Percentiles rank a stretch among this genome's conserved stretches.
Conservation (phyloP, 30 jellyfish, hydroid and myxozoan species). For the Pseudorhiza aurosa region DNA sequence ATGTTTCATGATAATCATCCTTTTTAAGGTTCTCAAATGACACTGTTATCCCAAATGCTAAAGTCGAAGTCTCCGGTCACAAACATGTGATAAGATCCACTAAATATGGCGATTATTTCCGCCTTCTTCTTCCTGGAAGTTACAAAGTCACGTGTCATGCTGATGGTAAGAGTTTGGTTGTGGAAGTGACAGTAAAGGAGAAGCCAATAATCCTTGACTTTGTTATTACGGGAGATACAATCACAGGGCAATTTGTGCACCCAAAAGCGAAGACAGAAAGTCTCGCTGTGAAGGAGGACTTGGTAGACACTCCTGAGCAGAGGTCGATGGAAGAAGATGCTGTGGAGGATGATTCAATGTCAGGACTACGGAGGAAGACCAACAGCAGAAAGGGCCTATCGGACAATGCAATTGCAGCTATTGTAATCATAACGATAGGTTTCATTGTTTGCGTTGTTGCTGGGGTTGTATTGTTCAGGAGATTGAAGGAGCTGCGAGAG, state of each 20-base stretch:
- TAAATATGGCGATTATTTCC: constrained; percentile 88
- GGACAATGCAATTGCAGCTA: constrained; percentile 93
- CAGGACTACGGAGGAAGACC: constrained; percentile 35
- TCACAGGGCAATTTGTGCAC: constrained; percentile 72
- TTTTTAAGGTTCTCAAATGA: constrained; percentile 75
- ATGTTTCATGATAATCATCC: too few species aligned
- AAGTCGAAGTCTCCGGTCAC: constrained; percentile 71
- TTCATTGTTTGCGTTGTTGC: constrained; percentile 89
- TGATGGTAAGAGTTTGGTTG: constrained; percentile 57
- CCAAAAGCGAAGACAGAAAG: constrained; percentile 17
- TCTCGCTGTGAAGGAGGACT: constrained; percentile 48
- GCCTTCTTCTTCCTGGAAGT: constrained; percentile 95
- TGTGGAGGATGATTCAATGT: constrained; percentile 18
- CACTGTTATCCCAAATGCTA: constrained; percentile 72
- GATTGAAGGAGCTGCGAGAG: constrained; percentile 87
- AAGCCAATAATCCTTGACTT: constrained; percentile 63
- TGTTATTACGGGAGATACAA: constrained; percentile 70
- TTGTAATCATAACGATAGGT: constrained; percentile 88
- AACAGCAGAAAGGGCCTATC: constrained; percentile 50
- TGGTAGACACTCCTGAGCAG: constrained; percentile 61
- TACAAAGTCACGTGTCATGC: constrained; percentile 81
- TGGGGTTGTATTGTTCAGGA: constrained; percentile 89
- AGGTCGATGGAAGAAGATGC: constrained; percentile 41
- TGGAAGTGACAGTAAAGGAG: constrained; percentile 32
- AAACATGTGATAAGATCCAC: constrained; percentile 71